Base-by-base conservation (phyloP, 2,797 vertebrate species). In the Naso thynnoides region DNA sequence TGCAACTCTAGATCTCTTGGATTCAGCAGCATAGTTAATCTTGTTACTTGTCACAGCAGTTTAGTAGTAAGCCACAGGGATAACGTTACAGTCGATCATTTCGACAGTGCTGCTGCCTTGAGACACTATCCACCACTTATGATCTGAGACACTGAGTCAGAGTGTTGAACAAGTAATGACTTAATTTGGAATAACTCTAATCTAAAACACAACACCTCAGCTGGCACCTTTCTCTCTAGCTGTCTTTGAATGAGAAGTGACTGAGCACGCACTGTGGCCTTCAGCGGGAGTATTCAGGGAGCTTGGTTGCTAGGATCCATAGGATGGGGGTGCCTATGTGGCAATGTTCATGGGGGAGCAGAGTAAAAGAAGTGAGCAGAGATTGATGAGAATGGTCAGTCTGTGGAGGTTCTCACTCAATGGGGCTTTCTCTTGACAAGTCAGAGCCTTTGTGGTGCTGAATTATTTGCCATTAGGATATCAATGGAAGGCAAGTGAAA, bases 231-330 rank as follows among this genome's bases (percentile, higher is more conserved):
- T 19, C 21, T 48, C 38, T 77, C 42, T 15, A 48, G 19, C 16
- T 6, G 8, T 52, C 24, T 19, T 49, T 10, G 13, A 42, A 41
- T 77, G 41, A 70, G 27, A 73, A 23, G 60, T 60, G 58, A 71
- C 67, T 69, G 2, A 76, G 83, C 64, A 36, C 79, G 79, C 55
- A 71, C 16, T 60, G 61, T 68, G 70, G 49, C 62, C 70, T 83
- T 85, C 15, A 26, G 57, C 50, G 73, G 57, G 79, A 62, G 77
- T 82, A 78, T 82, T 87, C 88, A 86, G 63, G 9, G 50, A 62
- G 50, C 79, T 64, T 24, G 79, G 93, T 96, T 95, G 93, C 94
- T 90, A 93, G 82, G 94, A 84, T 89, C 84, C 81, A 79, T 81
- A 81, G 73, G 81, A 76, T 13, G 78, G 81, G 86, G 74, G 78